Evolutionary conservation across 2,888 invertebrate species (phyloP).

Genomic region (Melinaea menophilus): DNA sequence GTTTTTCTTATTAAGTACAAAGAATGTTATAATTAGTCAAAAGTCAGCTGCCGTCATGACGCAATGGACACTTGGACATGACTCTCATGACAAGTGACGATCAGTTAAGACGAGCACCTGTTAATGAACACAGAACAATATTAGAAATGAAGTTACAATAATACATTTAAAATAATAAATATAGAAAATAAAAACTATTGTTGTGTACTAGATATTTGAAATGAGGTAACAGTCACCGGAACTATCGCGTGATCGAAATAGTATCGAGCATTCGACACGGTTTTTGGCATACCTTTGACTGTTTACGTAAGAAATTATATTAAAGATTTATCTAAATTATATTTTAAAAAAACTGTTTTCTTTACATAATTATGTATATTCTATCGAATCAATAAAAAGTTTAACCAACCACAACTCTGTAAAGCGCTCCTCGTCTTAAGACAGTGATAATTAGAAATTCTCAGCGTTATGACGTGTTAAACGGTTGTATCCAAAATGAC

Average conservation of each 20-base stretch:
- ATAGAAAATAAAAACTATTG: not conserved
- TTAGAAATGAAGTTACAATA: conserved; percentile 5
- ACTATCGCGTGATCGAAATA: conserved; percentile 32
- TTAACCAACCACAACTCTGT: too few relatives aligned
- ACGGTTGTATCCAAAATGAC: not conserved
- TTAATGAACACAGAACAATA: conserved; percentile 17
- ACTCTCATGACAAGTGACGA: conserved; percentile 13
- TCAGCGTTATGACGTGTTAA: not conserved
- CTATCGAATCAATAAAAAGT: too few relatives aligned
- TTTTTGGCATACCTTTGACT: too few relatives aligned
- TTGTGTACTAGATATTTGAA: not conserved
- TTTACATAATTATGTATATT: too few relatives aligned
- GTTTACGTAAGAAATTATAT: too few relatives aligned
- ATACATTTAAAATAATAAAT: conserved; percentile 7
- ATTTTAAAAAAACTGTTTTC: too few relatives aligned
- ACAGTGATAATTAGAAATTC: conserved; percentile 8
- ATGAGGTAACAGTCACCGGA: conserved; percentile 29
- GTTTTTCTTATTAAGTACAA: conserved; percentile 9
- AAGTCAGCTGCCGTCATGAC: conserved; percentile 23
- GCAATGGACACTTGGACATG: conserved; percentile 14
- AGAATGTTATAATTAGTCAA: conserved; percentile 32
- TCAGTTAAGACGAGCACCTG: conserved; percentile 13
- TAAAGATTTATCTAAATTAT: too few relatives aligned
- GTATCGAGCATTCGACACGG: not conserved
- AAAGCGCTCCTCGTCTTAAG: not conserved